Evolutionary conservation across 2,113 vertebrate genomes (phyloP).

Genomic region (Pholis gunnellus): DNA sequence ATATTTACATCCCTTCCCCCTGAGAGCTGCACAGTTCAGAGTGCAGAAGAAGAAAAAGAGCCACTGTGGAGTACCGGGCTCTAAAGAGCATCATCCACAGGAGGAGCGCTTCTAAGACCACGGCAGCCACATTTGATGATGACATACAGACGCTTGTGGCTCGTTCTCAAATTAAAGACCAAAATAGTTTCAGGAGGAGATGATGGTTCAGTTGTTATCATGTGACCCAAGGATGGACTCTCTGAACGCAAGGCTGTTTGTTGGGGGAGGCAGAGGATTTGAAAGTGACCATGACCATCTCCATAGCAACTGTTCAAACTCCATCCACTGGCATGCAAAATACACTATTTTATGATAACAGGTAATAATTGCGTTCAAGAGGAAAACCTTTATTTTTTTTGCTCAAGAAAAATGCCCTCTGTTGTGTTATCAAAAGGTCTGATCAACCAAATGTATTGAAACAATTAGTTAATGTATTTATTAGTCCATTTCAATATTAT

Average conservation of each 20-base stretch:
- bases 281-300: constrained; percentile 8
- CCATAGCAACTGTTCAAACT: background rate
- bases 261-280: background rate
- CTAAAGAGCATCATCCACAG: constrained; percentile 11
- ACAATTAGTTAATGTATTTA: background rate
- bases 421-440: background rate
- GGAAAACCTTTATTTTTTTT: background rate
- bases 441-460: background rate
- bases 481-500: background rate
- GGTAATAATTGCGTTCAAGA: background rate
- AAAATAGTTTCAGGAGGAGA: background rate
- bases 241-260: background rate
- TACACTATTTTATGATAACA: background rate
- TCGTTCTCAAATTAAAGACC: background rate
- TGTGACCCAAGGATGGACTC: background rate
- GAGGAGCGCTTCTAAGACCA: background rate
- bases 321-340: background rate
- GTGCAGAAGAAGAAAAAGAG: background rate
- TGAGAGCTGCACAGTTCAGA: background rate
- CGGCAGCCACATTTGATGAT: constrained; percentile 19
- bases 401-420: background rate
- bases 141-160: background rate
- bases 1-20: constrained; percentile 1
- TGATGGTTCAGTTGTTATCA: background rate
- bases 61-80: background rate